These are phyloP conservation scores for Notocelia uddmanniana DNA, from an alignment of 2,888 invertebrate species.

Conservation along the genomic window DNA sequence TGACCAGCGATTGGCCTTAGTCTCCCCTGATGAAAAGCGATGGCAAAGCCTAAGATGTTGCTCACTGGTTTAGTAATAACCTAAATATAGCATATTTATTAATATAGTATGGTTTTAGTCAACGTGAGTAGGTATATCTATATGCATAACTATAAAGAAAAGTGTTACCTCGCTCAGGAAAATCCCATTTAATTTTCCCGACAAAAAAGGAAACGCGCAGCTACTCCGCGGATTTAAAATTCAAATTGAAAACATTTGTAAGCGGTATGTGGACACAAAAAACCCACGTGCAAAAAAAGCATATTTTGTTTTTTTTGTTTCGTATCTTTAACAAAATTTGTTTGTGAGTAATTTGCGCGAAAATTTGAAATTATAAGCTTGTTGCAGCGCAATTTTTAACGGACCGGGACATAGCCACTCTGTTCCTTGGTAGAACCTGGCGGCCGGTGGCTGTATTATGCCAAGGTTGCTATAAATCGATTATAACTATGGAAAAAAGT, in stretches of 20 bases:
- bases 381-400: not conserved
- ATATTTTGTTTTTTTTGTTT: conserved; percentile 26
- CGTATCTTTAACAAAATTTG: conserved; percentile 16
- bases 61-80: too few relatives aligned
- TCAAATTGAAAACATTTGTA: conserved; percentile 45
- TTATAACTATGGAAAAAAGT: too few relatives aligned
- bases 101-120: not conserved
- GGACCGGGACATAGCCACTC: not conserved
- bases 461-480: too few relatives aligned
- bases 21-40: too few relatives aligned
- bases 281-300: conserved; percentile 11
- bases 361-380: not conserved
- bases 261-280: conserved; percentile 34
- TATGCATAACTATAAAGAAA: not conserved
- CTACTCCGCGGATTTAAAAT: conserved; percentile 40
- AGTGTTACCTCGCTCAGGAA: conserved; percentile 18
- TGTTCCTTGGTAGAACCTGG: too few relatives aligned
- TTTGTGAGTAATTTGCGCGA: not conserved
- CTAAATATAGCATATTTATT: too few relatives aligned
- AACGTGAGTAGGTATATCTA: not conserved
- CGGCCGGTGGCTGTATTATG: too few relatives aligned
- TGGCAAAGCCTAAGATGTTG: too few relatives aligned
- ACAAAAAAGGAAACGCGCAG: conserved; percentile 36
- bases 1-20: too few relatives aligned
- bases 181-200: conserved; percentile 39